Conservation (phyloP, 2,888 invertebrate genomes). For the Glaucopsyche alexis region DNA sequence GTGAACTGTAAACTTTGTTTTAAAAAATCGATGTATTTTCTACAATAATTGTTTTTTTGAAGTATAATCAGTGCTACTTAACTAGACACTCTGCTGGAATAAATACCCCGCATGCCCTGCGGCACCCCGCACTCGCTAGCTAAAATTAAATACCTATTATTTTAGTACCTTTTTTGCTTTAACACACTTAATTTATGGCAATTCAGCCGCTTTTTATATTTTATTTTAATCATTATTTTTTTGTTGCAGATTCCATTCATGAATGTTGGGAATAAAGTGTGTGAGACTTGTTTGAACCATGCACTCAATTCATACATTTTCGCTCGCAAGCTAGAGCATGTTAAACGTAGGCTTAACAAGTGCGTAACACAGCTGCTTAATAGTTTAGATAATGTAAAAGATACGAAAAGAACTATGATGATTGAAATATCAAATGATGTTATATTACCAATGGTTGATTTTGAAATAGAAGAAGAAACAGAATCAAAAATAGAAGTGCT, state of each 20-base stretch:
- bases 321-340: constrained; percentile 52
- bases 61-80: too few species aligned
- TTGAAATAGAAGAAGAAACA: constrained; percentile 47
- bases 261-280: constrained; percentile 66
- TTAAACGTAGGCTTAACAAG: constrained; percentile 54
- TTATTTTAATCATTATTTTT: constrained; percentile 45
- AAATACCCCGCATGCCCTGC: too few species aligned
- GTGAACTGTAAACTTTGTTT: too few species aligned
- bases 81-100: too few species aligned
- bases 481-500: constrained; percentile 58
- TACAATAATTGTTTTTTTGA: too few species aligned
- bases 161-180: not conserved
- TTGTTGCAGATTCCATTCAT: constrained; percentile 64
- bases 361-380: constrained; percentile 59
- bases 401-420: constrained; percentile 52
- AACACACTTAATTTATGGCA: not conserved
- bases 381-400: constrained; percentile 46
- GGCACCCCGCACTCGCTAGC: too few species aligned
- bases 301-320: constrained; percentile 63
- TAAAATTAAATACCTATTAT: too few species aligned
- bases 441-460: constrained; percentile 52
- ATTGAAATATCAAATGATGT: constrained; percentile 58
- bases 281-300: constrained; percentile 61
- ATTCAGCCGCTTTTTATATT: constrained; percentile 31
- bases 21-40: too few species aligned